Evolutionary conservation across 92 coral and sea anemone genomes (phyloP).

Genomic region (Actinostola sp.): DNA sequence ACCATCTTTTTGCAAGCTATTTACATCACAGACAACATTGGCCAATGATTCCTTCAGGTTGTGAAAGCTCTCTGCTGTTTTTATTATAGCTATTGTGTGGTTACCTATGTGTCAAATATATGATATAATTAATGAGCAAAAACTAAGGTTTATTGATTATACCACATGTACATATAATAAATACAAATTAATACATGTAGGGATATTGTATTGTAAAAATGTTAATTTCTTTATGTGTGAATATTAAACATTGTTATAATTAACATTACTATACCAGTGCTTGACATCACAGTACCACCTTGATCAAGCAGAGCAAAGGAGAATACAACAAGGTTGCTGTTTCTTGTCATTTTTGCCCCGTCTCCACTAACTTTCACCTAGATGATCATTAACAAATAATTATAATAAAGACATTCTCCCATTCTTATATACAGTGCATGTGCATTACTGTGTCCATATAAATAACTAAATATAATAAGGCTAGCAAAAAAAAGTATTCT

Average conservation of each 20-base stretch:
- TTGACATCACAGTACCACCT: constrained; percentile 4
- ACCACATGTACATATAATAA: too few species aligned
- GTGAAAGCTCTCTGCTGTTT: constrained; percentile 26
- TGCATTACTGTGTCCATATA: too few species aligned
- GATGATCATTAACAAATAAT: neutral
- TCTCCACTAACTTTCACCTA: constrained; percentile 13
- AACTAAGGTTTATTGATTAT: neutral
- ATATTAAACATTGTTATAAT: neutral
- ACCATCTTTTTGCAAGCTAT: constrained; percentile 9
- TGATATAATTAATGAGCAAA: neutral
- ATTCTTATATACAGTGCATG: too few species aligned
- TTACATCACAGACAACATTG: constrained; percentile 39
- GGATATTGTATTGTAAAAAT: neutral
- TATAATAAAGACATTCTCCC: neutral
- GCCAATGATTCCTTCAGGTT: constrained; percentile 8
- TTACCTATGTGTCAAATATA: constrained; percentile 14
- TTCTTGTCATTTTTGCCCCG: constrained; percentile 15
- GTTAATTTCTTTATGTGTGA: neutral
- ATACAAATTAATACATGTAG: too few species aligned
- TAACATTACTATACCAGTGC: constrained; percentile 1
- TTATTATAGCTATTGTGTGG: constrained; percentile 40
- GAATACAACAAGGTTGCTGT: constrained; percentile 16
- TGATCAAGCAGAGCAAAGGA: constrained; percentile 18
- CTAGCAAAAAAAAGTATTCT: too few species aligned
- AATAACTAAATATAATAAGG: too few species aligned